Percentiles rank a stretch among this genome's conserved stretches.
These are phyloP conservation scores for Cichladusa arquata DNA, from an alignment of 2,113 vertebrate genomes.

Conservation along the genomic window DNA sequence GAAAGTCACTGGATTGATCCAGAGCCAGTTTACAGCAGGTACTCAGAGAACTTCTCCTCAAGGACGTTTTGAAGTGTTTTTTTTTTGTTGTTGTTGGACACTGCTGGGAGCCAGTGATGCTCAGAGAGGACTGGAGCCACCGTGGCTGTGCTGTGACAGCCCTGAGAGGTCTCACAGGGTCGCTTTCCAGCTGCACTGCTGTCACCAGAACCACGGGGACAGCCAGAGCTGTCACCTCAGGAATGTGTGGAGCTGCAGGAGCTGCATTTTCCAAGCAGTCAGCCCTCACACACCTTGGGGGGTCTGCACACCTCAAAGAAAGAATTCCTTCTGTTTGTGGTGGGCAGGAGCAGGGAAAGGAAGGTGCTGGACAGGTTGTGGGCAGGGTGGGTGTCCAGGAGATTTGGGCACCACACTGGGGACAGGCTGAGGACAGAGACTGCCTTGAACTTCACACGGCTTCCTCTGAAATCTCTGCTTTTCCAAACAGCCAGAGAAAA, in stretches of 20 bases:
- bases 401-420: accelerated
- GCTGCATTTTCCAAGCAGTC: neutral
- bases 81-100: neutral
- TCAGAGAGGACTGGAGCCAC: neutral
- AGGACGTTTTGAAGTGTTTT: neutral
- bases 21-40: neutral
- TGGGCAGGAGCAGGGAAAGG: neutral
- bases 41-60: accelerated
- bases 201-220: neutral
- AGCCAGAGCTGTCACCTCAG: neutral
- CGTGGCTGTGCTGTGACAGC: accelerated
- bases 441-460: neutral
- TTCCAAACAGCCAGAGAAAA: neutral
- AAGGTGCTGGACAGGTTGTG: neutral
- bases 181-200: neutral
- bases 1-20: neutral
- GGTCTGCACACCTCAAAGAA: neutral
- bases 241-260: accelerated
- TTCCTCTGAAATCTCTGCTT: neutral
- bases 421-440: neutral
- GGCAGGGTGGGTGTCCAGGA: neutral
- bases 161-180: neutral
- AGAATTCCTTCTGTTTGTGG: neutral
- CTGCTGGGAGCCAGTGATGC: neutral
- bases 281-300: accelerated